Evolutionary conservation across 2,888 invertebrate species (phyloP), one percentile per base, ranked within the genome.

Genomic region (Polydrusus tereticollis): DNA sequence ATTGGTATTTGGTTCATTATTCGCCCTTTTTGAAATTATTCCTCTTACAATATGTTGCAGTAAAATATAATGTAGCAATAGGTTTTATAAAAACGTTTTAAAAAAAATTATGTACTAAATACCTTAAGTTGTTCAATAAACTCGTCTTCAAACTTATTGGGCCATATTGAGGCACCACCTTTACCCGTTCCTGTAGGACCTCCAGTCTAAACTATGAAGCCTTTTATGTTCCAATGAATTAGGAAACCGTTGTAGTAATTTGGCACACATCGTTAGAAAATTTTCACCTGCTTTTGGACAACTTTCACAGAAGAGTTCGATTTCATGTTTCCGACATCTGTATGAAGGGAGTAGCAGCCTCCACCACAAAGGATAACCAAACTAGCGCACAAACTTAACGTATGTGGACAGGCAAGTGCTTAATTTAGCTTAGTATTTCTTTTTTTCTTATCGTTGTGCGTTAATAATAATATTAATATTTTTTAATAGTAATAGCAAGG

Each of bases 281-380:
- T 99, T 99, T 90, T 99, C 98, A 84, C 97, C 97, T 0, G 98
- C 90, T 87, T 94, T 97, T 0, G 99, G 99, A 77, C 96, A 96
- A 74, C 94, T 92, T 83, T 99, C 98, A 85, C 97, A 97, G 85
- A 95, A 98, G 47, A 99, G 87, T 86, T 99, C 99, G 38, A 99
- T 89, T 99, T 99, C 36, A 99, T 91, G 81, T 99, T 97, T 0
- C 99, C 99, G n/a, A 97, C 90, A 85, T 99, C 98, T 0, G 99
- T 99, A 82, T 99, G 97, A 18, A 98, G 84, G 0, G 97, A n/a
- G n/a, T n/a, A n/a, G n/a, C n/a, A n/a, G n/a, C n/a, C n/a, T n/a
- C n/a, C n/a, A n/a, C n/a, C n/a, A n/a, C n/a, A n/a, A n/a, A n/a
- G n/a, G n/a, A n/a, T n/a, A n/a, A n/a, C n/a, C n/a, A n/a, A n/a